phyloP scores from a whole-genome alignment of 2,888 invertebrate species.

The Thysanoteuthis rhombus region DNA sequence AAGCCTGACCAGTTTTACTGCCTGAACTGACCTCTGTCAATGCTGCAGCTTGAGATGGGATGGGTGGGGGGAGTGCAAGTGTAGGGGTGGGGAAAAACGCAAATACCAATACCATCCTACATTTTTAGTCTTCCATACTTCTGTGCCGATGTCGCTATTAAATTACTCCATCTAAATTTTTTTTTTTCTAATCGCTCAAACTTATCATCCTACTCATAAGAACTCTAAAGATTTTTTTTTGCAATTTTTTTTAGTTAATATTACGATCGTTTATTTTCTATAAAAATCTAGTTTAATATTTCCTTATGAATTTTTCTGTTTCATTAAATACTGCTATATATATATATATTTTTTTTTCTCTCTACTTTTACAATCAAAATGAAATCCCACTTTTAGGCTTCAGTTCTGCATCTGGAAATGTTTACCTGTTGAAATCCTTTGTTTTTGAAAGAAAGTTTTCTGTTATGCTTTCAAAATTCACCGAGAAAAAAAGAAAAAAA shows the following conservation, averaged over 20 bases:
- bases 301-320: neutral
- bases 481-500: neutral
- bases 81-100: neutral
- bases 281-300: neutral
- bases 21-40: neutral
- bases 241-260: neutral
- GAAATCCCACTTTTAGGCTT: neutral
- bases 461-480: neutral
- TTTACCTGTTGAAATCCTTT: neutral
- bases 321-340: neutral
- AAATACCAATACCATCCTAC: neutral
- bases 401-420: neutral
- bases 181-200: neutral
- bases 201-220: neutral
- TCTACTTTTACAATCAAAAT: neutral
- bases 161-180: neutral
- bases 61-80: neutral
- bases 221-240: neutral
- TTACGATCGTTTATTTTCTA: neutral
- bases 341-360: neutral
- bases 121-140: conserved; percentile 12
- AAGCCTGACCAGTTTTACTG: conserved; percentile 12
- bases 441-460: neutral
- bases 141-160: conserved; percentile 12
- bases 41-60: neutral